Evolutionary conservation across 2,113 vertebrate species (phyloP).

Genomic region (Tapirus terrestris): DNA sequence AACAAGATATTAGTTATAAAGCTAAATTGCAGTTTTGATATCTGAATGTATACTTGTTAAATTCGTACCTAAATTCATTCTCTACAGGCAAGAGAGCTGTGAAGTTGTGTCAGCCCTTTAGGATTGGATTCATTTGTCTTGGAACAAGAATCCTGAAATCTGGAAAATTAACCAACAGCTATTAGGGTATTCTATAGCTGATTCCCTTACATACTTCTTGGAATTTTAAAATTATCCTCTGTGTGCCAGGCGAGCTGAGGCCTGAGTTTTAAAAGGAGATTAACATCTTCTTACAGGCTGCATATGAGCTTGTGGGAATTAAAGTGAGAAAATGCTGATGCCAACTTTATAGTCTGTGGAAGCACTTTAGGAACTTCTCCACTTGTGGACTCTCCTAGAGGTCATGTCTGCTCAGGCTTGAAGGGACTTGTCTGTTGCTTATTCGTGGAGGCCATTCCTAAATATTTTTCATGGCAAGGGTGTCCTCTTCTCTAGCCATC

Average conservation of each 20-base stretch:
- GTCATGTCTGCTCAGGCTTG: neutral
- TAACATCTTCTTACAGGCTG: neutral
- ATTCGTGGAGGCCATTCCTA: neutral
- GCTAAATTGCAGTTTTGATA: neutral
- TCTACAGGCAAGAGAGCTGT: neutral
- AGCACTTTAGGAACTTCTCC: neutral
- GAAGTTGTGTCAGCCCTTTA: neutral
- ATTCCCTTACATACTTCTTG: neutral
- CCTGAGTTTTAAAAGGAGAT: neutral
- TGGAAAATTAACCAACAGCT: neutral
- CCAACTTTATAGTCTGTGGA: neutral
- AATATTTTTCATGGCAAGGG: neutral
- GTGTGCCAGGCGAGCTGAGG: neutral
- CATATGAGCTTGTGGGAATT: neutral
- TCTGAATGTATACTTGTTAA: neutral
- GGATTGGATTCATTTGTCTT: conserved; percentile 18
- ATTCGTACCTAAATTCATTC: neutral
- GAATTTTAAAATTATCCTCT: neutral
- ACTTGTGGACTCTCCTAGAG: neutral
- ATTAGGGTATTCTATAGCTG: neutral
- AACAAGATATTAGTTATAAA: neutral
- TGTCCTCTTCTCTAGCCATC: neutral
- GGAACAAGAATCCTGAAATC: neutral
- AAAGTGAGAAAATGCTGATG: neutral
- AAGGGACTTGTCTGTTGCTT: neutral